These are phyloP conservation scores for Leptopterna dolabrata DNA, from an alignment of 2,888 invertebrate genomes.

Conservation along the genomic window DNA sequence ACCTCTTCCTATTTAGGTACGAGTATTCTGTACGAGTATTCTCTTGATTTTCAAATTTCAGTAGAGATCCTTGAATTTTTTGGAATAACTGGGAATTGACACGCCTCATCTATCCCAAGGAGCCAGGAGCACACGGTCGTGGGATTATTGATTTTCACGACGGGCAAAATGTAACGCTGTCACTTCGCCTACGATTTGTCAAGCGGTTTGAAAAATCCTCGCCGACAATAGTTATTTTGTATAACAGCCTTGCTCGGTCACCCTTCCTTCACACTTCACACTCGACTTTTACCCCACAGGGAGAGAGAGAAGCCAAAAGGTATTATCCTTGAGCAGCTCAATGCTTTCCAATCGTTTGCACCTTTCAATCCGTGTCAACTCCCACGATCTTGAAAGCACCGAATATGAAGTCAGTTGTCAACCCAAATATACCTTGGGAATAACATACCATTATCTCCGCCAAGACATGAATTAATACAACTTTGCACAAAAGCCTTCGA, in stretches of 20 bases:
- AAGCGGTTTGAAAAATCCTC: neutral
- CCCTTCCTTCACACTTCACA: neutral
- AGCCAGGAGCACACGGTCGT: neutral
- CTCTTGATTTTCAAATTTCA: too few relatives aligned
- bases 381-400: neutral
- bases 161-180: neutral
- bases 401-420: too few relatives aligned
- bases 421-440: too few relatives aligned
- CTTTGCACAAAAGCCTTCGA: too few relatives aligned
- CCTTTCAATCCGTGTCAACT: neutral
- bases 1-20: too few relatives aligned
- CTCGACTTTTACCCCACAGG: neutral
- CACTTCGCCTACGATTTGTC: constrained; percentile 1
- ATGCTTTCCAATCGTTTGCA: neutral
- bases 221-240: neutral
- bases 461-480: too few relatives aligned
- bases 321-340: neutral
- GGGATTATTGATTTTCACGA: neutral
- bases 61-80: neutral
- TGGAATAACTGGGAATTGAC: neutral
- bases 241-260: neutral
- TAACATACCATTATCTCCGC: too few relatives aligned
- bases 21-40: too few relatives aligned
- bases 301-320: neutral
- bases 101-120: neutral